Percentiles rank a stretch among this genome's conserved stretches.
Evolutionary conservation across 2,888 invertebrate genomes (phyloP).

Genomic region (Scrobipalpa costella): DNA sequence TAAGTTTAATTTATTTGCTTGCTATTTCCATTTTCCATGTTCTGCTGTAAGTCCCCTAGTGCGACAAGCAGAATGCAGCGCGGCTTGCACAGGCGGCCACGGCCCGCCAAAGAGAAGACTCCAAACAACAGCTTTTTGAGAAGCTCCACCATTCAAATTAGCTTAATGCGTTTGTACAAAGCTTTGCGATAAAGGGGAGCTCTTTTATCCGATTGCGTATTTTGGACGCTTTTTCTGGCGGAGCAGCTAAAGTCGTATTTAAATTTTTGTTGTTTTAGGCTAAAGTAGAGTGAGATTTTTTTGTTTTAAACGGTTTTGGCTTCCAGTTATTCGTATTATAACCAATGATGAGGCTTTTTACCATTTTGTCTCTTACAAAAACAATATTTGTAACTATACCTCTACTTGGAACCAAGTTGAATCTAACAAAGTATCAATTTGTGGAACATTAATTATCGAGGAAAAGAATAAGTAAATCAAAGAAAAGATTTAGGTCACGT

Average conservation of each 20-base stretch:
- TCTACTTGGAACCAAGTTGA: too few species aligned
- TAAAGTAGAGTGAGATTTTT: neutral
- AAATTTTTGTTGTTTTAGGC: neutral
- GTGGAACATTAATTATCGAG: too few species aligned
- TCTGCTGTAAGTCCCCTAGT: slow-evolving; percentile 51
- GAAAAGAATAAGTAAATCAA: too few species aligned
- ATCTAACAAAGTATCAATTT: too few species aligned
- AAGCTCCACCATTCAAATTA: slow-evolving; percentile 78
- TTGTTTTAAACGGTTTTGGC: neutral
- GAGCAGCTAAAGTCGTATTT: neutral
- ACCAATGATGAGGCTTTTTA: too few species aligned
- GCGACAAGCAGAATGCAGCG: slow-evolving; percentile 70
- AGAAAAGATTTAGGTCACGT: too few species aligned
- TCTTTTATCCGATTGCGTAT: slow-evolving; percentile 48
- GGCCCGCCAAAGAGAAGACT: slow-evolving; percentile 71
- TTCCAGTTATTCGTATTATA: neutral
- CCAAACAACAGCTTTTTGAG: slow-evolving; percentile 76
- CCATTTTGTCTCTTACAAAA: too few species aligned
- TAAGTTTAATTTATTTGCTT: too few species aligned
- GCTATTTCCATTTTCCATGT: neutral
- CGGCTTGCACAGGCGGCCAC: slow-evolving; percentile 68
- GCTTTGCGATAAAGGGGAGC: slow-evolving; percentile 72
- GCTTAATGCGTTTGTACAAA: slow-evolving; percentile 78
- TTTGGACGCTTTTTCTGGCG: slow-evolving; percentile 30
- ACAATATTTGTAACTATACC: too few species aligned